Percentiles rank a stretch among this genome's conserved stretches.
phyloP scores from a whole-genome alignment of 2,888 invertebrate species.

The Mimas tiliae region DNA sequence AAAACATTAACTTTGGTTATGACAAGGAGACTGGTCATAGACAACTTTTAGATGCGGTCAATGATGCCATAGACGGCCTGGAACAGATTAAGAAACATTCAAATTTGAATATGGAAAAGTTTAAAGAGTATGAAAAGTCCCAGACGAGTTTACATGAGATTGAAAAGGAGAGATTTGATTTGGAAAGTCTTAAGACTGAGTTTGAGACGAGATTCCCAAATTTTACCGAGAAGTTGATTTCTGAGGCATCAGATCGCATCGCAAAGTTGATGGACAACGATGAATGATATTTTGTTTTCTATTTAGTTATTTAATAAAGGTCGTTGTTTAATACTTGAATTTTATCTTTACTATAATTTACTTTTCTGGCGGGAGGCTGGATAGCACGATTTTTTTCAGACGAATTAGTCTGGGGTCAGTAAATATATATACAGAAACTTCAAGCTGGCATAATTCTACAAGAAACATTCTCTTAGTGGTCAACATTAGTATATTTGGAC shows the following conservation, averaged over 20 bases:
- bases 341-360: too few species aligned
- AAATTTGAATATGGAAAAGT: slow-evolving; percentile 60
- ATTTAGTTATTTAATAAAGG: neutral
- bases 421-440: too few species aligned
- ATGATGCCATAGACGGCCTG: slow-evolving; percentile 69
- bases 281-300: slow-evolving; percentile 23
- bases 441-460: too few species aligned
- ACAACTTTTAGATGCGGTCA: slow-evolving; percentile 70
- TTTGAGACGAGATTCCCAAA: slow-evolving; percentile 68
- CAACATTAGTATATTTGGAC: too few species aligned
- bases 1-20: slow-evolving; percentile 73
- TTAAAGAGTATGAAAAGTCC: slow-evolving; percentile 59
- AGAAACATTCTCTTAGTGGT: too few species aligned
- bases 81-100: slow-evolving; percentile 71
- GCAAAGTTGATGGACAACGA: slow-evolving; percentile 58
- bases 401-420: too few species aligned
- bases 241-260: slow-evolving; percentile 65
- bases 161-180: slow-evolving; percentile 57
- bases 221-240: slow-evolving; percentile 66
- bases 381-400: too few species aligned
- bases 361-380: too few species aligned
- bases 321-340: neutral
- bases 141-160: slow-evolving; percentile 52
- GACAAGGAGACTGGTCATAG: slow-evolving; percentile 64
- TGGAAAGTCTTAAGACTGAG: slow-evolving; percentile 60